These are phyloP conservation scores for Melangyna quadrimaculata DNA, from an alignment of 2,888 invertebrate species.

Conservation along the genomic window DNA sequence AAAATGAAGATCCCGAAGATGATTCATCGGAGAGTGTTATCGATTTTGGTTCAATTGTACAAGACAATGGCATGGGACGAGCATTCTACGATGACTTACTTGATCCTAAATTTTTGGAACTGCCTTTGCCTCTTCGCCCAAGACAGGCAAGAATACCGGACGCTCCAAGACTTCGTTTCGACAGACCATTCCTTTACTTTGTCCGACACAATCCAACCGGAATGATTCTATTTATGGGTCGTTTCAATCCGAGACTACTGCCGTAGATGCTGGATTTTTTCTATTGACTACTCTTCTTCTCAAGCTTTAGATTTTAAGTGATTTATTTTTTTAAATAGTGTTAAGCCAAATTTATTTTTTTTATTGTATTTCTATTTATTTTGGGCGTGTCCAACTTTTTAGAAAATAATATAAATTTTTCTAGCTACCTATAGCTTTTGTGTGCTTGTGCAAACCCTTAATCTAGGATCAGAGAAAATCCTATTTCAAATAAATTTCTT, in stretches of 20 bases:
- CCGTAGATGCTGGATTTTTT: slow-evolving; percentile 82
- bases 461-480: slow-evolving; percentile 58
- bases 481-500: background rate
- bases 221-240: slow-evolving; percentile 92
- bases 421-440: slow-evolving; percentile 17
- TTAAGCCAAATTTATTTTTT: slow-evolving; percentile 50
- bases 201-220: slow-evolving; percentile 96
- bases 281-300: background rate
- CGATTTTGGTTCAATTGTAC: slow-evolving; percentile 79
- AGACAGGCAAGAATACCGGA: slow-evolving; percentile 88
- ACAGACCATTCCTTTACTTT: slow-evolving; percentile 93
- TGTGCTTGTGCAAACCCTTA: slow-evolving; percentile 58
- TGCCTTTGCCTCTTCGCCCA: slow-evolving; percentile 87
- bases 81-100: slow-evolving; percentile 86
- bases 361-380: slow-evolving; percentile 10
- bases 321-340: slow-evolving; percentile 46
- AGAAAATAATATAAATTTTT: slow-evolving; percentile 37
- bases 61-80: slow-evolving; percentile 84
- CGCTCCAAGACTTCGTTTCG: slow-evolving; percentile 89
- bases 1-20: slow-evolving; percentile 74
- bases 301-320: slow-evolving; percentile 35
- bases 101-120: slow-evolving; percentile 82
- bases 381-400: slow-evolving; percentile 21
- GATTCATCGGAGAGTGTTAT: slow-evolving; percentile 78
- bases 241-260: slow-evolving; percentile 91